Conservation (phyloP, 2,113 vertebrate species). For the Coregonus clupeaformis region DNA sequence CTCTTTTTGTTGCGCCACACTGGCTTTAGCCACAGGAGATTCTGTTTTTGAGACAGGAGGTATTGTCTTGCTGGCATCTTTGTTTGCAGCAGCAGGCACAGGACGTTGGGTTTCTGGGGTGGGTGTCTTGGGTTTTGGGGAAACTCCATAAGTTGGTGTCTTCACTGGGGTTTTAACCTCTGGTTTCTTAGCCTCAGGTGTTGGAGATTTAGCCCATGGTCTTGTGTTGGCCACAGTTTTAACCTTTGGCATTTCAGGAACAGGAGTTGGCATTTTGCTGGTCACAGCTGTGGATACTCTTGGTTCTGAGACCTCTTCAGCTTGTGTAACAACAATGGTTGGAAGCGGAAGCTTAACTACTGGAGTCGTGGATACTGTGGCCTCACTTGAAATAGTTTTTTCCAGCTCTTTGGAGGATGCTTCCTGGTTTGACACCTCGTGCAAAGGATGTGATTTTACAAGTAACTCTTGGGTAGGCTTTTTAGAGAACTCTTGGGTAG, state of each 20-base stretch:
- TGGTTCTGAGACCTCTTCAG: conserved; percentile 36
- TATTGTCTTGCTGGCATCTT: conserved; percentile 38
- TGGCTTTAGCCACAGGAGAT: conserved; percentile 25
- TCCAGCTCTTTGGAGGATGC: conserved; percentile 31
- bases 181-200: conserved; percentile 3
- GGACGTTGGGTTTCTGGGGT: conserved; percentile 42
- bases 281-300: conserved; percentile 24
- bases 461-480: conserved; percentile 24
- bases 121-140: conserved; percentile 42
- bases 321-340: conserved; percentile 51
- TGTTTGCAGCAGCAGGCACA: conserved; percentile 21
- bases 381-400: conserved; percentile 8
- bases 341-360: conserved; percentile 27
- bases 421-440: conserved; percentile 26
- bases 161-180: conserved; percentile 17
- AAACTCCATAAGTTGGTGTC: conserved; percentile 32
- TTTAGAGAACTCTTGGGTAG: conserved; percentile 31
- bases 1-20: conserved; percentile 24
- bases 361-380: conserved; percentile 10
- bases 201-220: conserved; percentile 46
- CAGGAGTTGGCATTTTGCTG: conserved; percentile 9
- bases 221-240: conserved; percentile 9
- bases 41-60: conserved; percentile 42
- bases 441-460: conserved; percentile 14
- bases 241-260: conserved; percentile 29